Evolutionary conservation across 2,797 vertebrate species (phyloP).

Genomic region (Rallus crepitans): DNA sequence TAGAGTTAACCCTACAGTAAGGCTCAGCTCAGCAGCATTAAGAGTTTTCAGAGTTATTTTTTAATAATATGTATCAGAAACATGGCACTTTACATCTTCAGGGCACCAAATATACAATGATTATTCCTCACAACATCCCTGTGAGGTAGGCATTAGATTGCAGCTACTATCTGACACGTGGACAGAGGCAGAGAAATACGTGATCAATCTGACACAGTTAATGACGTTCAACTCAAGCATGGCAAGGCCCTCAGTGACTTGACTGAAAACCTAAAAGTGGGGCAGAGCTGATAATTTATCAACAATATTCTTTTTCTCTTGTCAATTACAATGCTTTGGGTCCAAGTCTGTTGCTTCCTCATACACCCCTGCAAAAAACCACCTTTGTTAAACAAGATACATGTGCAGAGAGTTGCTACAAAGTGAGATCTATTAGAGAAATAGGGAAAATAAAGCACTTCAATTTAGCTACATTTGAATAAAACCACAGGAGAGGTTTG

Average conservation of each 20-base stretch:
- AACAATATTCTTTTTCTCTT: neutral
- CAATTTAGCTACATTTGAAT: neutral
- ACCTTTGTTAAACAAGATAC: neutral
- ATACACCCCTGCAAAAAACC: neutral
- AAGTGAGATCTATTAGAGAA: neutral
- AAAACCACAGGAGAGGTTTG: neutral
- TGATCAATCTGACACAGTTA: neutral
- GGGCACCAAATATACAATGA: slow-evolving; percentile 12
- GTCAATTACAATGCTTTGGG: neutral
- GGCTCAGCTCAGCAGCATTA: neutral
- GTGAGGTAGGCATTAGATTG: slow-evolving; percentile 21
- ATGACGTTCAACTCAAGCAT: neutral
- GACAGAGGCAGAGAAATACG: neutral
- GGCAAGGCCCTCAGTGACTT: neutral
- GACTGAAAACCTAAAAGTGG: neutral
- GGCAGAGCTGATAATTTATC: neutral
- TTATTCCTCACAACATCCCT: slow-evolving; percentile 54
- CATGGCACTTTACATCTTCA: slow-evolving; percentile 45
- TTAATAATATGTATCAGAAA: slow-evolving; percentile 34
- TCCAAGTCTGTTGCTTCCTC: neutral
- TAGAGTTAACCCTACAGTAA: neutral
- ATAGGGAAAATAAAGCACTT: neutral
- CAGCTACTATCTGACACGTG: neutral
- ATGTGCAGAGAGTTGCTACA: neutral
- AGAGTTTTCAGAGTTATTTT: neutral